phyloP scores from a whole-genome alignment of 2,113 vertebrate genomes.

The Antechinus flavipes region DNA sequence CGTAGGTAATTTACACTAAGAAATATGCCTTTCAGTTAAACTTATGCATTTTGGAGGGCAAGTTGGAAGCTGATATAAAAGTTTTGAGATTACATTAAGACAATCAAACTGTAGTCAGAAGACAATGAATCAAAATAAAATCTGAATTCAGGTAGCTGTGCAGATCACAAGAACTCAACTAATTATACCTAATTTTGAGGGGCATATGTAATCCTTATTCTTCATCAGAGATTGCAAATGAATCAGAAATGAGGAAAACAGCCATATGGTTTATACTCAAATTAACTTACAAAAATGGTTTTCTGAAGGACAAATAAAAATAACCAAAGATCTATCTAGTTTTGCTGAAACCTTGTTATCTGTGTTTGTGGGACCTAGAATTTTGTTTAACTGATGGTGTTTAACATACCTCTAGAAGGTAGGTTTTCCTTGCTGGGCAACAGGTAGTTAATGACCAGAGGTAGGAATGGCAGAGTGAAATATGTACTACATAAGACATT shows the following conservation, averaged over 20 bases:
- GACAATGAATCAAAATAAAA: neutral
- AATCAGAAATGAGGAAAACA: neutral
- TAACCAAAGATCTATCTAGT: neutral
- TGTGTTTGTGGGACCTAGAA: no score
- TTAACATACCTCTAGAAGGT: neutral
- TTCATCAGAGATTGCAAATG: neutral
- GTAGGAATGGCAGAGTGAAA: neutral
- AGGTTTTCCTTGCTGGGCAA: neutral
- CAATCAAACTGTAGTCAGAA: neutral
- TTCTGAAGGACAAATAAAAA: neutral
- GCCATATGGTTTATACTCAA: neutral
- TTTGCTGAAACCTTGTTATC: no score
- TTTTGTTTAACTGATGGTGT: no score
- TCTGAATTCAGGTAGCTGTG: neutral
- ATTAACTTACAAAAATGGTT: neutral
- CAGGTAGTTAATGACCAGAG: neutral
- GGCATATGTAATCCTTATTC: neutral
- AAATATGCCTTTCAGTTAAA: neutral
- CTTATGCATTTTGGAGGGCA: neutral
- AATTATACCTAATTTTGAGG: neutral
- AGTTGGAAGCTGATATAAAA: neutral
- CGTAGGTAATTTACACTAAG: neutral
- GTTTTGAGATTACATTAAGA: neutral
- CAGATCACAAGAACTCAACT: neutral
- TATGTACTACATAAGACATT: neutral